phyloP scores from a whole-genome alignment of 2,888 invertebrate species.

The Camponotus fellah region DNA sequence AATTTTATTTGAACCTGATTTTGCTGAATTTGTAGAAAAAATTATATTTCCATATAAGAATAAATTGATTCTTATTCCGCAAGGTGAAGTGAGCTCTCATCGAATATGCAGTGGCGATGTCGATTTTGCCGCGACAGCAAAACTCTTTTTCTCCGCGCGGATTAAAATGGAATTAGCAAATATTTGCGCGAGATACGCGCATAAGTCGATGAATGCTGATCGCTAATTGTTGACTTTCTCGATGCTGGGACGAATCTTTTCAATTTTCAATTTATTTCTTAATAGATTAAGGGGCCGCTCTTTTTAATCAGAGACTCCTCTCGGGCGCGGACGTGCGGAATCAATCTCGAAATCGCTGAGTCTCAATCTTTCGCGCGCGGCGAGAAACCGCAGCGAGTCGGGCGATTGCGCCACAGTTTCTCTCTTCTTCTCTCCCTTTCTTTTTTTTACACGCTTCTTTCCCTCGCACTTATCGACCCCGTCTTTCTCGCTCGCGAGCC shows the following conservation, averaged over 20 bases:
- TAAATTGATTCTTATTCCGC: slow-evolving; percentile 14
- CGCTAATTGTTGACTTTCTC: slow-evolving; percentile 5
- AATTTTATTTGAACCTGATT: slow-evolving; percentile 27
- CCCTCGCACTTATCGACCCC: slow-evolving; percentile 49
- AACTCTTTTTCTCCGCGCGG: not conserved
- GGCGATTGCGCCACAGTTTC: slow-evolving; percentile 34
- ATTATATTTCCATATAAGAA: slow-evolving; percentile 6
- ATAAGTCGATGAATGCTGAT: not conserved
- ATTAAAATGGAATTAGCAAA: slow-evolving; percentile 51
- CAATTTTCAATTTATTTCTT: slow-evolving; percentile 48
- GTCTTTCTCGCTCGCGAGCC: slow-evolving; percentile 45
- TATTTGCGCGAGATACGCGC: slow-evolving; percentile 12
- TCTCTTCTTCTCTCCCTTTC: not conserved
- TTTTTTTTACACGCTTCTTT: slow-evolving; percentile 37
- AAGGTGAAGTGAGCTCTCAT: not conserved
- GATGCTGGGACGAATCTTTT: slow-evolving; percentile 15
- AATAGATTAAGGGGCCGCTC: slow-evolving; percentile 18
- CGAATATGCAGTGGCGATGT: not conserved
- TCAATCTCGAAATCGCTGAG: slow-evolving; percentile 54
- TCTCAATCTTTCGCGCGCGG: slow-evolving; percentile 33
- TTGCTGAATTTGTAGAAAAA: not conserved
- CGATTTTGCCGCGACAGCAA: slow-evolving; percentile 18
- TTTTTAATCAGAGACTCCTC: slow-evolving; percentile 42
- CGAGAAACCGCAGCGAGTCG: slow-evolving; percentile 48
- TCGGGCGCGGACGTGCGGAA: slow-evolving; percentile 38